Evolutionary conservation across 2,888 invertebrate genomes (phyloP).

Genomic region (Xestoiulus laeticollis): DNA sequence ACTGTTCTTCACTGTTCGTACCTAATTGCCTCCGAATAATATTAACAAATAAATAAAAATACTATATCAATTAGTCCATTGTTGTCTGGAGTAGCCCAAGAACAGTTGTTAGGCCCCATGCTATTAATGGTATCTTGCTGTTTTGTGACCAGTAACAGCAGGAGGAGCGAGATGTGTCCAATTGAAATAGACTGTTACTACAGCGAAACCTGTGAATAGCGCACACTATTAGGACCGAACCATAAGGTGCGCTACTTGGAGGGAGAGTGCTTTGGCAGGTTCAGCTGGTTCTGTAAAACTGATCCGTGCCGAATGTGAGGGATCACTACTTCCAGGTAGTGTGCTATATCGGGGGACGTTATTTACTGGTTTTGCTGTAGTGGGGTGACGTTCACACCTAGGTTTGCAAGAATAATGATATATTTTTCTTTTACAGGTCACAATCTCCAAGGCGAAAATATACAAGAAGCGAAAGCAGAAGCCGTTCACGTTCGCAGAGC

Average conservation of each 20-base stretch:
- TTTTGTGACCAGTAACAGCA: not conserved
- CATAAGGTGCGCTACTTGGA: too few species aligned
- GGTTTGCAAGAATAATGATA: not conserved
- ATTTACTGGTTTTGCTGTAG: too few species aligned
- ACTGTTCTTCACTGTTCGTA: too few species aligned
- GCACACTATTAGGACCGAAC: too few species aligned
- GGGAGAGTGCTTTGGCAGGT: too few species aligned
- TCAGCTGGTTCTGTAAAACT: too few species aligned
- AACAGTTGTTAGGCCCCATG: not conserved
- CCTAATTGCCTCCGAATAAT: too few species aligned
- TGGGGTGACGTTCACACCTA: not conserved
- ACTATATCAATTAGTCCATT: not conserved
- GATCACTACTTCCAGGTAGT: too few species aligned
- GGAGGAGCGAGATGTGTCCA: not conserved
- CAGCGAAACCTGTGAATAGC: too few species aligned
- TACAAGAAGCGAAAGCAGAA: conserved; percentile 54
- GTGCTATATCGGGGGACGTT: too few species aligned
- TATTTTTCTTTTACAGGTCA: conserved; percentile 48
- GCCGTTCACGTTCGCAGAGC: conserved; percentile 54
- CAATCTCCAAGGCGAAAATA: conserved; percentile 55
- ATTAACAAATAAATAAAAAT: too few species aligned
- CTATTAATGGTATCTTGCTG: not conserved
- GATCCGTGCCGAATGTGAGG: too few species aligned
- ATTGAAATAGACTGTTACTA: not conserved
- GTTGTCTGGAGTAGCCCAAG: not conserved